phyloP scores from a whole-genome alignment of 2,797 vertebrate species.

The Sebastes hopkinsi region DNA sequence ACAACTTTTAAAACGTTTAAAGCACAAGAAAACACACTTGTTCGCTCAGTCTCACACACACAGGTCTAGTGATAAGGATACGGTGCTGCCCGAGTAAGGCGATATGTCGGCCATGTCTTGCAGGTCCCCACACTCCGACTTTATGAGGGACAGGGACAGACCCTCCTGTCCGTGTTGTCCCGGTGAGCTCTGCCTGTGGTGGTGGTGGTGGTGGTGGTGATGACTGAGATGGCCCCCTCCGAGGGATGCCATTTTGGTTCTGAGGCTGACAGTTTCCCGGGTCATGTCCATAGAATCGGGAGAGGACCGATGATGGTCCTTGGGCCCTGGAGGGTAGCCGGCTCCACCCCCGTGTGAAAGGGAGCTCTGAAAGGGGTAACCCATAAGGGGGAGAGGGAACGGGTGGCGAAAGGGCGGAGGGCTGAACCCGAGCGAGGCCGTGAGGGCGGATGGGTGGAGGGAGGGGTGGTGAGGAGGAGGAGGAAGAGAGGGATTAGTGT shows the following conservation, averaged over 20 bases:
- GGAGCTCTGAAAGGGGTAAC: conserved; percentile 95
- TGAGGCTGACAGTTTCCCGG: conserved; percentile 93
- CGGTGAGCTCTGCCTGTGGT: conserved; percentile 88
- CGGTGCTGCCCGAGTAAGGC: conserved; percentile 96
- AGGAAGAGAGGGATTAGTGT: conserved; percentile 67
- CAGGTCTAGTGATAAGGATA: conserved; percentile 85
- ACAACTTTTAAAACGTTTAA: background rate
- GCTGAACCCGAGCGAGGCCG: conserved; percentile 92
- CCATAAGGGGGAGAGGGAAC: conserved; percentile 95
- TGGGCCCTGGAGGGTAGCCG: conserved; percentile 86
- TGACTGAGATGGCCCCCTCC: conserved; percentile 90
- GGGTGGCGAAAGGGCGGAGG: conserved; percentile 96
- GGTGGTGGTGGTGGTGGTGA: conserved; percentile 87
- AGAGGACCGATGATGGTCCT: conserved; percentile 89
- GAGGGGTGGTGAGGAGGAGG: conserved; percentile 87
- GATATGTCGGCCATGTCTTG: conserved; percentile 98
- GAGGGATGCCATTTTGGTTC: conserved; percentile 94
- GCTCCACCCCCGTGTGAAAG: conserved; percentile 85
- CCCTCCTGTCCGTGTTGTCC: conserved; percentile 91
- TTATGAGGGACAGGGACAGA: conserved; percentile 96
- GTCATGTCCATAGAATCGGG: conserved; percentile 95
- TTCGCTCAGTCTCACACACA: background rate
- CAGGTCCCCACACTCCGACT: conserved; percentile 97
- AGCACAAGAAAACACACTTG: background rate
- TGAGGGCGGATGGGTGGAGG: conserved; percentile 93